Evolutionary conservation across 2,113 vertebrate species (phyloP), one percentile per base, ranked within the genome.

Genomic region (Ascaphus truei): DNA sequence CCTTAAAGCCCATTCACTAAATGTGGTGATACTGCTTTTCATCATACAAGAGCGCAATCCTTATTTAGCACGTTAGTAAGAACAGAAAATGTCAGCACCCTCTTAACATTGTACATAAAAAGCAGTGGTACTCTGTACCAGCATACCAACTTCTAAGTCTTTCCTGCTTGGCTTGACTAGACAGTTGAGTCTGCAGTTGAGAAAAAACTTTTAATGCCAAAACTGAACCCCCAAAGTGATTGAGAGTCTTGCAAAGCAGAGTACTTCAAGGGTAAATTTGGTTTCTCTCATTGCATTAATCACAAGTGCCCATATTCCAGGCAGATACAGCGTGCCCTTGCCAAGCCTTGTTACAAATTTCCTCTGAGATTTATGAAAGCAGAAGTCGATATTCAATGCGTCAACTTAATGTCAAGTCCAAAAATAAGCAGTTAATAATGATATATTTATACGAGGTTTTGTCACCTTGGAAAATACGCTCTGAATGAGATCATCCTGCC

Each of bases 381-480:
- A 53, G 50, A 65, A 65, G 62, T 53, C 23, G 62, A 52, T 53
- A 65, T 65, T 65, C 62, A 29, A 53, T 53, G 48, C 37, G 53
- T 65, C 33, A 29, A 41, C 48, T 65, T 50, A 65, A 53, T 65
- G 62, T 65, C 48, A 65, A 16, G 29, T 53, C 25, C 34, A 65
- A 65, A 65, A 65, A 39, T 52, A 65, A 55, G 31, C 48, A 53
- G 62, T 37, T 65, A 52, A 65, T 65, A 65, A 65, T 26, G 22
- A 34, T 53, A 53, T 65, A 65, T 65, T 65, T 65, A 55, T 55
- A 39, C 16, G 36, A 65, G 37, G 48, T 50, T 65, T 37, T 65
- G 48, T 65, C 62, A 65, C 62, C 62, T 65, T 65, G 50, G 48
- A 53, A 53, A 52, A 41, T 65, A 15, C 62, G 41, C 8, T 39